phyloP scores from a whole-genome alignment of 2,113 vertebrate species.

The Carlito syrichta region DNA sequence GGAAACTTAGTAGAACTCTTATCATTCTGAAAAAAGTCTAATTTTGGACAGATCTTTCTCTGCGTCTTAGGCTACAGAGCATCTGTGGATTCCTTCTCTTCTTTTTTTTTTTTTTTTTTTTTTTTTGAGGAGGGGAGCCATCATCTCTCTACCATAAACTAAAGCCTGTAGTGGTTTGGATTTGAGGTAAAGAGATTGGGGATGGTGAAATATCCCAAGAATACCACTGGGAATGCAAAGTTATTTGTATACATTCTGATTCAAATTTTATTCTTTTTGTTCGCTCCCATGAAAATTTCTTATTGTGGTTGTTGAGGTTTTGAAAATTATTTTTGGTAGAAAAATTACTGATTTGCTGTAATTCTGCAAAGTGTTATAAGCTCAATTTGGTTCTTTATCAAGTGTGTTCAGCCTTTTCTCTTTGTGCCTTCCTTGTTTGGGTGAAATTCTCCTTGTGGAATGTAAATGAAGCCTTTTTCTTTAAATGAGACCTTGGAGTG shows the following conservation, averaged over 20 bases:
- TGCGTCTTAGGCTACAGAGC: slow-evolving; percentile 23
- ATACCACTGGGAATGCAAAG: background rate
- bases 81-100: slow-evolving; percentile 9
- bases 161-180: background rate
- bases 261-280: slow-evolving; percentile 46
- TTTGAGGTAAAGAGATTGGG: background rate
- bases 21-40: slow-evolving; percentile 40
- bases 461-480: background rate
- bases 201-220: background rate
- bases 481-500: background rate
- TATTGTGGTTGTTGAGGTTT: slow-evolving; percentile 21
- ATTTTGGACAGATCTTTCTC: slow-evolving; percentile 64
- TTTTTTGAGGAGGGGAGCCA: accelerated
- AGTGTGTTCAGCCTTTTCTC: slow-evolving; percentile 16
- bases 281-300: slow-evolving; percentile 51
- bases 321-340: slow-evolving; percentile 16
- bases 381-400: background rate
- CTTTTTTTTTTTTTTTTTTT: background rate
- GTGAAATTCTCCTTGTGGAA: background rate
- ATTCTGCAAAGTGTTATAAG: background rate
- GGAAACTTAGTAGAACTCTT: background rate
- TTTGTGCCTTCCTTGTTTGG: background rate
- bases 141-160: background rate
- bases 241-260: slow-evolving; percentile 55
- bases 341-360: background rate